Evolutionary conservation across 2,888 invertebrate species (phyloP).

Genomic region (Griposia aprilina): DNA sequence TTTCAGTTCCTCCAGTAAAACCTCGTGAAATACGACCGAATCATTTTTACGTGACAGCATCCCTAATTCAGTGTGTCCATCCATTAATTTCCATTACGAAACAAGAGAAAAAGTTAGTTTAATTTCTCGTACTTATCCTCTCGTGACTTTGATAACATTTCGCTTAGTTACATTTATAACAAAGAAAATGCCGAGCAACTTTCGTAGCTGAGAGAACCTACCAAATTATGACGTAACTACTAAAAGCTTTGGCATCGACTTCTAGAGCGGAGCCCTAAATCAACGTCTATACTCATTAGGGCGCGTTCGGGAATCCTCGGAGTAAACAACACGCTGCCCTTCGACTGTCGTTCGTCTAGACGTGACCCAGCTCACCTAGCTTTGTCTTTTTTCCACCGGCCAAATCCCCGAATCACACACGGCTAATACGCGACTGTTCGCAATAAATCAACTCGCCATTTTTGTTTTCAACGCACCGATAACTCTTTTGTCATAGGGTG

Average conservation of each 20-base stretch:
- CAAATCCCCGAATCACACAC: conserved; percentile 76
- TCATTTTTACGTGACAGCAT: conserved; percentile 55
- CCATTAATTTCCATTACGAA: conserved; percentile 66
- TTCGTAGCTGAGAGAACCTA: conserved; percentile 65
- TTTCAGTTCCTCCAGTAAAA: conserved; percentile 43
- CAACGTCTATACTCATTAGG: conserved; percentile 79
- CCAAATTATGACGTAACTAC: conserved; percentile 78
- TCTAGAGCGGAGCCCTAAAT: conserved; percentile 72
- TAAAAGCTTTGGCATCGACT: conserved; percentile 75
- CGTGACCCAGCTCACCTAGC: conserved; percentile 73
- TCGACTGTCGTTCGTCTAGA: conserved; percentile 77
- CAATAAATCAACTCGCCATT: conserved; percentile 89
- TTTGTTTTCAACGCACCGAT: conserved; percentile 91
- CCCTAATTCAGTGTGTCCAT: conserved; percentile 51
- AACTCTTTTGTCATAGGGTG: conserved; percentile 91
- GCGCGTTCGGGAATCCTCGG: conserved; percentile 70
- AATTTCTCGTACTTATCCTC: conserved; percentile 57
- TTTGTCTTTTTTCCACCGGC: conserved; percentile 66
- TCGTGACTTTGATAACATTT: conserved; percentile 58
- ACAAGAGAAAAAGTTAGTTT: conserved; percentile 51
- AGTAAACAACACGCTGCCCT: conserved; percentile 75
- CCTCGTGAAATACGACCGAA: conserved; percentile 45
- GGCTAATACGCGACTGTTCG: conserved; percentile 81
- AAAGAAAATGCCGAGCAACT: conserved; percentile 63
- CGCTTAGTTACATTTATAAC: conserved; percentile 54